A percentile compares a stretch with the other conserved stretches of the same genome.
phyloP scores from a whole-genome alignment of 2,797 vertebrate genomes.

The Dipus sagitta region DNA sequence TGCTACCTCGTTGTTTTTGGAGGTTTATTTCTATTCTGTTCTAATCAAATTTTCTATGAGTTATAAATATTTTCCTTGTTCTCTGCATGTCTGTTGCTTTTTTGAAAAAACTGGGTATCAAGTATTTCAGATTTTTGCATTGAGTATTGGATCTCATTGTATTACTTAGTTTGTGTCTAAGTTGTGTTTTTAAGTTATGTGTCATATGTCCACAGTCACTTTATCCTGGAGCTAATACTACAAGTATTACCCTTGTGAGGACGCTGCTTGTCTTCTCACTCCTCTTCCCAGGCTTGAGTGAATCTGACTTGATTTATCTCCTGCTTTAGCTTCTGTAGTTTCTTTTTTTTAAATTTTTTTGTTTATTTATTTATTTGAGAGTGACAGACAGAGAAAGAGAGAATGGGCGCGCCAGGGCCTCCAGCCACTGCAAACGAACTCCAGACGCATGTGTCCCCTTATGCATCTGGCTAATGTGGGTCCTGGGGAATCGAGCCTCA shows the following conservation, averaged over 20 bases:
- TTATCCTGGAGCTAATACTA: neutral
- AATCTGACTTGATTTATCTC: neutral
- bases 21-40: neutral
- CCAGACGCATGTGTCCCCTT: too few relatives aligned
- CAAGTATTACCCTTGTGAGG: neutral
- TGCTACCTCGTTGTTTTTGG: neutral
- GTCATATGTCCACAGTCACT: neutral
- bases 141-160: neutral
- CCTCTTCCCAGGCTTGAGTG: neutral
- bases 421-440: too few relatives aligned
- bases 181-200: neutral
- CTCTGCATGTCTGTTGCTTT: neutral
- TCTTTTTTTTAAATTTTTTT: conserved; percentile 56
- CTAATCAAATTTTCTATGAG: neutral
- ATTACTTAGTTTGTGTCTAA: neutral
- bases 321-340: neutral
- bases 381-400: too few relatives aligned
- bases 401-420: too few relatives aligned
- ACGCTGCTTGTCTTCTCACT: neutral
- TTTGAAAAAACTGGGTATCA: neutral
- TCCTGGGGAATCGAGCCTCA: too few relatives aligned
- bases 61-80: neutral
- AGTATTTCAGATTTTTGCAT: conserved; percentile 4
- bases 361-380: too few relatives aligned
- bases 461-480: too few relatives aligned